Conservation (phyloP, 2,888 invertebrate genomes). For the Caenorhabditis zanzibari region DNA sequence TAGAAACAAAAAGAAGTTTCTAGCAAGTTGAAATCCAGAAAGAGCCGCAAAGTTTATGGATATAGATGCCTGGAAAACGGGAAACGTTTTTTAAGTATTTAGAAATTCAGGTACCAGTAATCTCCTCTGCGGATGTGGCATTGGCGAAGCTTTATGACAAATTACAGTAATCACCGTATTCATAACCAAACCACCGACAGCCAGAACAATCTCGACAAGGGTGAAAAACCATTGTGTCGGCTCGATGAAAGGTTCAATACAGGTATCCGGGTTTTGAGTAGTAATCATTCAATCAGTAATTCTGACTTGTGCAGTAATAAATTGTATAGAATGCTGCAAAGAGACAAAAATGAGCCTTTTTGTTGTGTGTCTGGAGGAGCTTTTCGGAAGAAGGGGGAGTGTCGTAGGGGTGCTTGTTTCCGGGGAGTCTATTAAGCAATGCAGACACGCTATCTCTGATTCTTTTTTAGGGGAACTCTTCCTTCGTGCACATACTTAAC, state of each 20-base stretch:
- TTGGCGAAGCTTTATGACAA: slow-evolving; percentile 66
- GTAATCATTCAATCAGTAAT: slow-evolving; percentile 20
- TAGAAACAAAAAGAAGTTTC: slow-evolving; percentile 67
- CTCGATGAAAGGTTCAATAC: slow-evolving; percentile 57
- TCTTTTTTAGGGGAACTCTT: slow-evolving; percentile 48
- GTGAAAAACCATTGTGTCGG: slow-evolving; percentile 68
- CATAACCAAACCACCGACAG: slow-evolving; percentile 54
- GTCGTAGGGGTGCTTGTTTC: slow-evolving; percentile 51
- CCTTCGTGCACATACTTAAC: slow-evolving; percentile 14
- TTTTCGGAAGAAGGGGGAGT: slow-evolving; percentile 8
- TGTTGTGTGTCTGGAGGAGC: slow-evolving; percentile 46
- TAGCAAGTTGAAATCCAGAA: slow-evolving; percentile 67
- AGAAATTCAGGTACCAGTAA: slow-evolving; percentile 42
- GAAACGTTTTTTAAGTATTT: neutral
- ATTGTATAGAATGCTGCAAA: slow-evolving; percentile 11
- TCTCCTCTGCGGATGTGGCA: slow-evolving; percentile 66
- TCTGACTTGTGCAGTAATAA: neutral
- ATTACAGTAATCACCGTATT: slow-evolving; percentile 67
- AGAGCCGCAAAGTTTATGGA: slow-evolving; percentile 66
- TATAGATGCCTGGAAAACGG: slow-evolving; percentile 61
- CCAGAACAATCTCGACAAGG: slow-evolving; percentile 50
- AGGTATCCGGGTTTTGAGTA: slow-evolving; percentile 50
- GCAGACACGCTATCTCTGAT: slow-evolving; percentile 60
- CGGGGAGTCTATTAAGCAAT: slow-evolving; percentile 64
- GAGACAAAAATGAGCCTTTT: slow-evolving; percentile 28